Conservation (phyloP, 2,888 invertebrate species). For the Bhutanitis thaidina region DNA sequence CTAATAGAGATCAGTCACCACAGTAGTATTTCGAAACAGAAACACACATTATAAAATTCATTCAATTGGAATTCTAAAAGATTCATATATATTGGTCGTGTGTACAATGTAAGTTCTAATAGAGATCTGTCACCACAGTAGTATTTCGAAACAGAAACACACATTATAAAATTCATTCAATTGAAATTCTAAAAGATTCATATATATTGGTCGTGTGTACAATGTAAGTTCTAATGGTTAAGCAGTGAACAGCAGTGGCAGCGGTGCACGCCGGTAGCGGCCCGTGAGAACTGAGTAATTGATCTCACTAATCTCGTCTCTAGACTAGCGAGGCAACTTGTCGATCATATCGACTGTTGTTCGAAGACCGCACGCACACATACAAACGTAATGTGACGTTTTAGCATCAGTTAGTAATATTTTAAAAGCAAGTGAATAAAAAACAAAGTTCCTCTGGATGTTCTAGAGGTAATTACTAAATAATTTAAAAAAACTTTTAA, state of each 20-base stretch:
- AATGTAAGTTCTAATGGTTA: constrained; percentile 7
- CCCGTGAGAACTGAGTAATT: constrained; percentile 71
- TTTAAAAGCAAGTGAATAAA: background rate
- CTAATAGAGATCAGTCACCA: too few relatives aligned
- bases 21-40: too few relatives aligned
- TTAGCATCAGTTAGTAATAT: background rate
- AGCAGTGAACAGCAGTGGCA: constrained; percentile 26
- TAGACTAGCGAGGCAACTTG: constrained; percentile 30
- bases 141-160: too few relatives aligned
- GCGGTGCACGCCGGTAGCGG: constrained; percentile 31
- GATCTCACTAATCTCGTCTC: constrained; percentile 66
- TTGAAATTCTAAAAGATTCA: constrained; percentile 5
- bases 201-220: constrained; percentile 18
- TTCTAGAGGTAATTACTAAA: too few relatives aligned
- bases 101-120: constrained; percentile 1
- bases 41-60: too few relatives aligned
- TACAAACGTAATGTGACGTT: constrained; percentile 7
- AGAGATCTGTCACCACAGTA: too few relatives aligned
- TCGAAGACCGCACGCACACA: constrained; percentile 16
- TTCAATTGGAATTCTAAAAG: too few relatives aligned
- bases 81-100: constrained; percentile 20
- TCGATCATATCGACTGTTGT: constrained; percentile 13
- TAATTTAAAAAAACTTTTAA: too few relatives aligned
- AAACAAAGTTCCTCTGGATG: too few relatives aligned
- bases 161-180: too few relatives aligned